phyloP scores from a whole-genome alignment of 1,140 invertebrate genomes.

The Platyura marginata region DNA sequence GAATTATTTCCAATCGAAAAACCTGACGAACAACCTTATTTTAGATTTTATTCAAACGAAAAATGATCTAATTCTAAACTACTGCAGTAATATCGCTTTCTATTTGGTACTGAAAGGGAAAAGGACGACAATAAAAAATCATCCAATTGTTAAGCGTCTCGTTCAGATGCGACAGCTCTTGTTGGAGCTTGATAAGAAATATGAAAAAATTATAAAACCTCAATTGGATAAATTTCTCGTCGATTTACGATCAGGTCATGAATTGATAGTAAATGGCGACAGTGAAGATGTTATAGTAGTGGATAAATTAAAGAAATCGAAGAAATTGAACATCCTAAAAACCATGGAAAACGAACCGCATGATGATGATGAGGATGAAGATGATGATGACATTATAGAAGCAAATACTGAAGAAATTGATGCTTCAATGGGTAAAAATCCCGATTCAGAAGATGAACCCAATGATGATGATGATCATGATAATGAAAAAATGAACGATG shows the following conservation, averaged over 20 bases:
- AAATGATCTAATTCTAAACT: constrained; percentile 55
- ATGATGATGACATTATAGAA: constrained; percentile 14
- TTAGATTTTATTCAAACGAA: constrained; percentile 46
- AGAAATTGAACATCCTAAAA: constrained; percentile 25
- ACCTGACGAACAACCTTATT: constrained; percentile 24
- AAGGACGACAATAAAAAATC: constrained; percentile 44
- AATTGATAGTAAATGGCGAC: constrained; percentile 23
- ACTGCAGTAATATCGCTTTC: constrained; percentile 70
- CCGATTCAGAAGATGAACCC: constrained; percentile 2
- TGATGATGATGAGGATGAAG: constrained; percentile 25
- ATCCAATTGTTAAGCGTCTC: constrained; percentile 71
- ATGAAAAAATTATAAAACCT: constrained; percentile 39
- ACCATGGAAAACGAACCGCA: constrained; percentile 19
- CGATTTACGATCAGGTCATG: constrained; percentile 18
- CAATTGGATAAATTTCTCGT: constrained; percentile 32
- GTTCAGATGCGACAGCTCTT: constrained; percentile 61
- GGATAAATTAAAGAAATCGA: constrained; percentile 11
- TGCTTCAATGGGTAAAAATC: no score
- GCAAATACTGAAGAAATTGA: constrained; percentile 8
- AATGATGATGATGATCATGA: constrained; percentile 15
- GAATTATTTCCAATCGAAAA: constrained; percentile 35
- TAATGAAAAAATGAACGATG: constrained; percentile 17
- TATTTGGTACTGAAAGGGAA: constrained; percentile 69
- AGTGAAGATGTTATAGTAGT: constrained; percentile 26
- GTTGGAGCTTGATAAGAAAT: constrained; percentile 46